A percentile compares a stretch with the other conserved stretches of the same genome.
Evolutionary conservation across 2,113 vertebrate species (phyloP).

Genomic region (Perca fluviatilis): DNA sequence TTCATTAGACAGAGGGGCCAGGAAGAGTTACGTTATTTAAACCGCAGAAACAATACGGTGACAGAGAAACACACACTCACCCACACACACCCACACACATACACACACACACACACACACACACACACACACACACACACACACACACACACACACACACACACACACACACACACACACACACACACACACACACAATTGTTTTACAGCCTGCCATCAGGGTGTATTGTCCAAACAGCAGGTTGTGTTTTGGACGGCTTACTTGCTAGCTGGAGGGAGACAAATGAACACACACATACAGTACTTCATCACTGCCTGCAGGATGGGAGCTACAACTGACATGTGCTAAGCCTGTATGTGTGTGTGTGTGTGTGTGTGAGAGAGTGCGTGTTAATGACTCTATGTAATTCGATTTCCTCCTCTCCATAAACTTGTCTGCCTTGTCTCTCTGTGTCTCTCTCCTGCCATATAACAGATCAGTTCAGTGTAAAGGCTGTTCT

Average conservation of each 20-base stretch:
- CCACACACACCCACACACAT: neutral
- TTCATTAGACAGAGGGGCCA: neutral
- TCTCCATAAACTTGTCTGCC: slow-evolving; percentile 52
- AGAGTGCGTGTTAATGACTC: slow-evolving; percentile 36
- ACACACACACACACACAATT: slow-evolving; percentile 8
- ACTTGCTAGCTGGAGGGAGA: slow-evolving; percentile 59
- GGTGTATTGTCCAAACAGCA: slow-evolving; percentile 67
- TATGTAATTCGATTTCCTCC: slow-evolving; percentile 56
- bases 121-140: slow-evolving; percentile 12
- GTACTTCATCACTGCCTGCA: slow-evolving; percentile 38
- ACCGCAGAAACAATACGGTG: neutral
- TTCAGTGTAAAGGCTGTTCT: slow-evolving; percentile 18
- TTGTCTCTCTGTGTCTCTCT: slow-evolving; percentile 40
- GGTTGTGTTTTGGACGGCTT: slow-evolving; percentile 67
- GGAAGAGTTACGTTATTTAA: neutral
- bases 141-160: neutral
- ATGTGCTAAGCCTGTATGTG: slow-evolving; percentile 50
- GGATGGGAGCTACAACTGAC: slow-evolving; percentile 45
- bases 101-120: slow-evolving; percentile 1
- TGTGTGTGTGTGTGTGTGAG: slow-evolving; percentile 34
- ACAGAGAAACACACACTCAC: neutral
- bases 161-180: slow-evolving; percentile 12
- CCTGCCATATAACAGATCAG: slow-evolving; percentile 6
- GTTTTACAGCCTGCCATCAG: slow-evolving; percentile 59
- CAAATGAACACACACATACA: slow-evolving; percentile 37